Conservation (phyloP, 2,797 vertebrate species). For the Tiaroga cobitis region DNA sequence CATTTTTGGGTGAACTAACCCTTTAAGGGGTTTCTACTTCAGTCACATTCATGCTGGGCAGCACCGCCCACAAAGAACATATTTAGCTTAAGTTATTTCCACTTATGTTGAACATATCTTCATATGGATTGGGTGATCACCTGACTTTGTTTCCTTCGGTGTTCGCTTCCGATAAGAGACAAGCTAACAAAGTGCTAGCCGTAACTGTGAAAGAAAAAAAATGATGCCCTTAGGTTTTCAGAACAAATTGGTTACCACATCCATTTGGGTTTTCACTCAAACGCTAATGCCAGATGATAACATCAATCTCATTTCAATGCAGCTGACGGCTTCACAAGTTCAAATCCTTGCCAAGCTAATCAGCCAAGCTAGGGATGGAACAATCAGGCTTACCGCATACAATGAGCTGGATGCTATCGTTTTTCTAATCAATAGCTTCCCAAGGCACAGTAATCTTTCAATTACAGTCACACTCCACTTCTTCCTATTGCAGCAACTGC, state of each 20-base stretch:
- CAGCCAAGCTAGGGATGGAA: background rate
- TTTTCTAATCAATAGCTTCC: conserved; percentile 66
- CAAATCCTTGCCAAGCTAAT: conserved; percentile 17
- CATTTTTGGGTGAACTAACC: too few species aligned
- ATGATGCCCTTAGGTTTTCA: background rate
- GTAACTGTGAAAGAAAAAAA: background rate
- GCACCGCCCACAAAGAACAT: background rate
- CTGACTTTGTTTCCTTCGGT: background rate
- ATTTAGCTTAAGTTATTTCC: background rate
- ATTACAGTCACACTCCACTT: conserved; percentile 64
- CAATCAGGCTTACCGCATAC: conserved; percentile 36
- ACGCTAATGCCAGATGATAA: conserved; percentile 29
- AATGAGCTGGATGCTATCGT: conserved; percentile 52
- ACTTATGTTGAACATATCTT: background rate
- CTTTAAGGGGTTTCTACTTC: background rate
- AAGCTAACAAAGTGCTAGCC: background rate
- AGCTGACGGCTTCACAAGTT: conserved; percentile 14
- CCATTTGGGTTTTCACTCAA: conserved; percentile 32
- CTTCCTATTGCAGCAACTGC: conserved; percentile 61
- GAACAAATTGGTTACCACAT: background rate
- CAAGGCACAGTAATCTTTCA: conserved; percentile 64
- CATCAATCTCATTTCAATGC: conserved; percentile 34
- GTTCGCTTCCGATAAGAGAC: background rate
- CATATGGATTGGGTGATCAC: background rate
- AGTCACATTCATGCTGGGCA: background rate